Percentiles rank a stretch among this genome's conserved stretches.
These are phyloP conservation scores for Pseudomugil gertrudae DNA, from an alignment of 2,797 vertebrate genomes.

Conservation along the genomic window DNA sequence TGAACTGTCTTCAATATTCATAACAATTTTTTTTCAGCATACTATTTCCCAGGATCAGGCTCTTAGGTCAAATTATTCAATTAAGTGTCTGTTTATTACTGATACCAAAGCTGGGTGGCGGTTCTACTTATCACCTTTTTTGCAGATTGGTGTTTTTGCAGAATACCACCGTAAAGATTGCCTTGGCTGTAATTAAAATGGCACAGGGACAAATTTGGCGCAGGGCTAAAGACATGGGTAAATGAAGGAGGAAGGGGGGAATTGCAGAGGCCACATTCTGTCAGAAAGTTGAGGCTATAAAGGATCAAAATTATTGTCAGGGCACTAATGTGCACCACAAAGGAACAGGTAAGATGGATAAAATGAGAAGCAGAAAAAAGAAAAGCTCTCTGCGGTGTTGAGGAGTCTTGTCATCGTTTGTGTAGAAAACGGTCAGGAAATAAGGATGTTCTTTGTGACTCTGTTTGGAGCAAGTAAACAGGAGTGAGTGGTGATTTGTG, in stretches of 20 bases:
- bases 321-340: constrained; percentile 41
- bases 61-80: constrained; percentile 91
- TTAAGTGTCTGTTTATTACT: constrained; percentile 90
- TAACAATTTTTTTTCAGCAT: constrained; percentile 74
- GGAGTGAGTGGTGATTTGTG: constrained; percentile 42
- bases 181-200: constrained; percentile 89
- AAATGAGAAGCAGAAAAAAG: background rate
- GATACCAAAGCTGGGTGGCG: constrained; percentile 86
- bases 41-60: constrained; percentile 85
- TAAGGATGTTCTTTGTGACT: constrained; percentile 32
- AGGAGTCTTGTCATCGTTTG: constrained; percentile 25
- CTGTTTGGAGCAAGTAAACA: constrained; percentile 54
- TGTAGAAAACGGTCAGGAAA: constrained; percentile 31
- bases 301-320: constrained; percentile 45
- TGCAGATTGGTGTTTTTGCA: constrained; percentile 87
- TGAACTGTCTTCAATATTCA: constrained; percentile 81
- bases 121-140: constrained; percentile 88
- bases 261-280: constrained; percentile 68
- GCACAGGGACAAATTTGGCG: constrained; percentile 87
- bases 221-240: constrained; percentile 77
- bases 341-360: constrained; percentile 25
- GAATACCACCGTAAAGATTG: constrained; percentile 88
- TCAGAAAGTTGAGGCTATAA: constrained; percentile 68
- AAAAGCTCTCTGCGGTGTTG: constrained; percentile 23
- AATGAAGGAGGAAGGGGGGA: constrained; percentile 68